Base-by-base conservation (phyloP, 2,888 invertebrate genomes). In the Dyspetes luteomarginatus region DNA sequence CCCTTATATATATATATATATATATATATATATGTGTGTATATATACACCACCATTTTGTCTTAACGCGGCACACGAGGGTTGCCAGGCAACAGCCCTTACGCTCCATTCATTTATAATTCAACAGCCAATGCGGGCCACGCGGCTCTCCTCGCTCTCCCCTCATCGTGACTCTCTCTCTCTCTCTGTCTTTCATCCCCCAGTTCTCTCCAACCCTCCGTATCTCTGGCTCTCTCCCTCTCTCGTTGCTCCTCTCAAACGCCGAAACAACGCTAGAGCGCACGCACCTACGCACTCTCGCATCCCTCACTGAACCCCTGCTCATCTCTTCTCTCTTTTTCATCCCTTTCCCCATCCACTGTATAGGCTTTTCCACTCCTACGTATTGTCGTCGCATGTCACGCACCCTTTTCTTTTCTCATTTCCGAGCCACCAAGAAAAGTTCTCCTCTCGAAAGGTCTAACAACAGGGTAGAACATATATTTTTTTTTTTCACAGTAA, bases 11-110 rank as follows among this genome's bases (percentile, higher is more conserved):
- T 48, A 48, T 17, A 5, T 1, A 48, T 19, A 48, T 48, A 30
- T 56, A 28, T 15, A 41, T 60, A 22, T 43, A 62, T 30, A 62
- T 19, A 30, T 50, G 19, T 22, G 36, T 9, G 22, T n/a, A 50
- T 9, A 43, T n/a, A 26, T 17, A 72, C 45, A 60, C 90, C 91
- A 90, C 92, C 92, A 92, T 92, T 92, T 92, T 92, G 91, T 91
- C 91, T 91, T 91, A 90, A 88, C 91, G 89, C 89, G 87, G 91
- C 88, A 90, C 89, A 89, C 88, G 90, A 88, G 81, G 90, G 91
- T 92, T 92, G 91, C 92, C 88, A 90, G 90, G 92, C 92, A 91
- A 92, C 92, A 91, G 91, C 90, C 91, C 91, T 92, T 92, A 91
- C 90, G 91, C 91, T 91, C 91, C 89, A 88, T 90, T 92, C 92